phyloP scores from a whole-genome alignment of 2,113 vertebrate species.

The Proterorhinus semilunaris region DNA sequence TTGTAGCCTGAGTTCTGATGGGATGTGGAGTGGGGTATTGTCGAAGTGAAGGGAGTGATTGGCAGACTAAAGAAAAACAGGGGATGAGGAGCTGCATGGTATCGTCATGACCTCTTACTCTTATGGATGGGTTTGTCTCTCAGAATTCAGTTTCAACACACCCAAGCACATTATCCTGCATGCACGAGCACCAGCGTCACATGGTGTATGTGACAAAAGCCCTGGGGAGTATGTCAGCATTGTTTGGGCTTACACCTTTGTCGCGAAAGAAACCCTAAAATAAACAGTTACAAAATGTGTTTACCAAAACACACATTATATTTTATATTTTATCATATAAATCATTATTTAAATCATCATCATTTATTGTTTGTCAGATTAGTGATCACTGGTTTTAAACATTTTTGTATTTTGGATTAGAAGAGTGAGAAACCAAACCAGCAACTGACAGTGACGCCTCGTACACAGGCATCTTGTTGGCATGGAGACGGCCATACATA shows the following conservation, averaged over 20 bases:
- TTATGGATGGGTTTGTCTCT: background rate
- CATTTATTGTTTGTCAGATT: no score
- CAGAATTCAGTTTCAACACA: background rate
- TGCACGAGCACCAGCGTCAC: background rate
- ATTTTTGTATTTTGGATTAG: no score
- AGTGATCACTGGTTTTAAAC: no score
- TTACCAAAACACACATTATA: background rate
- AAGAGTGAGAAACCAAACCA: no score
- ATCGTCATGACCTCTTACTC: constrained; percentile 7
- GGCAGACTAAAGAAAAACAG: constrained; percentile 5
- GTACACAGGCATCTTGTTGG: background rate
- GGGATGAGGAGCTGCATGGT: background rate
- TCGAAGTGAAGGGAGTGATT: background rate
- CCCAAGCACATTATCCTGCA: background rate
- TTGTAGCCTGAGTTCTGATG: background rate
- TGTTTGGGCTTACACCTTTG: constrained; percentile 24
- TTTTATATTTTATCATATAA: no score
- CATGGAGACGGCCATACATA: background rate
- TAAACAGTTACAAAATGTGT: constrained; percentile 7
- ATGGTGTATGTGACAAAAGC: constrained; percentile 23
- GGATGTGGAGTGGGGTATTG: background rate
- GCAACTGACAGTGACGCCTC: background rate
- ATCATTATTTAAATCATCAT: no score
- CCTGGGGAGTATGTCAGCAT: constrained; percentile 16
- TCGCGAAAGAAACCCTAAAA: background rate